Evolutionary conservation across 2,888 invertebrate genomes (phyloP).

Genomic region (Desoria tigrina): DNA sequence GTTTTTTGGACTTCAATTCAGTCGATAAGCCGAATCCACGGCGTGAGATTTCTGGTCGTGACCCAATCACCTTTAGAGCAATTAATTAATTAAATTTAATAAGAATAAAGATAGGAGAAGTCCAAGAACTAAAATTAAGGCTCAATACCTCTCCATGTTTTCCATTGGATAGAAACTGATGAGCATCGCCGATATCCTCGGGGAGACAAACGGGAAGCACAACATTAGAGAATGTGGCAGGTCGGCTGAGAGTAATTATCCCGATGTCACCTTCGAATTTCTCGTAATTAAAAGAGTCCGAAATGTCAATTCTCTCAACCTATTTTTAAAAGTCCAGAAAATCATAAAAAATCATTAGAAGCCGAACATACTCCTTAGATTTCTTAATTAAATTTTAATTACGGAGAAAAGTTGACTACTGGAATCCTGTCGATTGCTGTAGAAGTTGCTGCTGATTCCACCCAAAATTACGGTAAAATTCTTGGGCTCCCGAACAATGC

Average conservation of each 20-base stretch:
- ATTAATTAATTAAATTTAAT: slow-evolving; percentile 8
- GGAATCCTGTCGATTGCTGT: slow-evolving; percentile 24
- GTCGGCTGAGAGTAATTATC: slow-evolving; percentile 17
- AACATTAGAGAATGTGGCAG: slow-evolving; percentile 20
- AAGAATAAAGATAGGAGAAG: not conserved
- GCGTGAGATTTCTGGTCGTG: slow-evolving; percentile 28
- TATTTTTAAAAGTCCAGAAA: slow-evolving; percentile 5
- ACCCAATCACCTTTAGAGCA: slow-evolving; percentile 26
- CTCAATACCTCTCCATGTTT: slow-evolving; percentile 33
- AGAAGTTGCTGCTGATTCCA: slow-evolving; percentile 30
- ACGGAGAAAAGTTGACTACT: slow-evolving; percentile 34
- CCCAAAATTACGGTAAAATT: slow-evolving; percentile 37
- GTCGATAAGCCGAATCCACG: slow-evolving; percentile 28
- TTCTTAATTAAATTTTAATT: not conserved
- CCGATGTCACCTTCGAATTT: slow-evolving; percentile 33
- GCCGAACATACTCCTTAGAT: not conserved
- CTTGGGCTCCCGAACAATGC: slow-evolving; percentile 15
- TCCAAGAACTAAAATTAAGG: not conserved
- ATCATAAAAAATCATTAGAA: not conserved
- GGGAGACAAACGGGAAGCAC: slow-evolving; percentile 36
- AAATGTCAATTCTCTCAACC: slow-evolving; percentile 25
- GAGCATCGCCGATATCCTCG: slow-evolving; percentile 29
- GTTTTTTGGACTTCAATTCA: slow-evolving; percentile 32
- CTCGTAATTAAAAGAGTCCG: slow-evolving; percentile 30
- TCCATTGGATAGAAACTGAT: slow-evolving; percentile 22